A percentile compares a stretch with the other conserved stretches of the same genome.
Evolutionary conservation across 2,113 vertebrate species (phyloP).

Genomic region (Embiotoca jacksoni): DNA sequence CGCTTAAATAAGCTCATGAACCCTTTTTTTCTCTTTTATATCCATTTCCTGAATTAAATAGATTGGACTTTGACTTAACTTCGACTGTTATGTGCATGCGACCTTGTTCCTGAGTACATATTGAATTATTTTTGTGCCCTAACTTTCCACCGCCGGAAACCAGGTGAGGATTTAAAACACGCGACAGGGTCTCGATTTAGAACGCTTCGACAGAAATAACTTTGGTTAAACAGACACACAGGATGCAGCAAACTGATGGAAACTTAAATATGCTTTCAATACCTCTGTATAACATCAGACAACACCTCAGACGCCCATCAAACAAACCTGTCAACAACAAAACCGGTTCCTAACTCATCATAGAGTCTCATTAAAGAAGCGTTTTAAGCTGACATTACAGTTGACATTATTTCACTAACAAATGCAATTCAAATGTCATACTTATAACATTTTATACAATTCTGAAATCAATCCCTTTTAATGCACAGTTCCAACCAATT

Average conservation of each 20-base stretch:
- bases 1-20: not conserved
- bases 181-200: slow-evolving; percentile 17
- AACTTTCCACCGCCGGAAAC: slow-evolving; percentile 38
- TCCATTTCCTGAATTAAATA: not conserved
- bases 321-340: slow-evolving; percentile 5
- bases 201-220: slow-evolving; percentile 27
- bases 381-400: too few relatives aligned
- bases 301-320: not conserved
- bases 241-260: slow-evolving; percentile 28
- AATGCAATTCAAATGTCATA: too few relatives aligned
- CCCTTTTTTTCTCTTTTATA: not conserved
- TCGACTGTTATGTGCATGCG: not conserved
- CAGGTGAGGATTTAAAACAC: slow-evolving; percentile 40
- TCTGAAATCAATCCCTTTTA: too few relatives aligned
- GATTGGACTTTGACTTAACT: not conserved
- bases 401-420: too few relatives aligned
- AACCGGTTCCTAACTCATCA: not conserved
- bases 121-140: slow-evolving; percentile 1
- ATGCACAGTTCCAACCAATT: too few relatives aligned
- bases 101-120: not conserved
- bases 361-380: not conserved
- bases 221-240: slow-evolving; percentile 7
- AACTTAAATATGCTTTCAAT: slow-evolving; percentile 41
- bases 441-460: too few relatives aligned
- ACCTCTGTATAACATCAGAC: slow-evolving; percentile 26